Conservation (phyloP, 2,113 vertebrate genomes). For the Rhodinocichla rosea region DNA sequence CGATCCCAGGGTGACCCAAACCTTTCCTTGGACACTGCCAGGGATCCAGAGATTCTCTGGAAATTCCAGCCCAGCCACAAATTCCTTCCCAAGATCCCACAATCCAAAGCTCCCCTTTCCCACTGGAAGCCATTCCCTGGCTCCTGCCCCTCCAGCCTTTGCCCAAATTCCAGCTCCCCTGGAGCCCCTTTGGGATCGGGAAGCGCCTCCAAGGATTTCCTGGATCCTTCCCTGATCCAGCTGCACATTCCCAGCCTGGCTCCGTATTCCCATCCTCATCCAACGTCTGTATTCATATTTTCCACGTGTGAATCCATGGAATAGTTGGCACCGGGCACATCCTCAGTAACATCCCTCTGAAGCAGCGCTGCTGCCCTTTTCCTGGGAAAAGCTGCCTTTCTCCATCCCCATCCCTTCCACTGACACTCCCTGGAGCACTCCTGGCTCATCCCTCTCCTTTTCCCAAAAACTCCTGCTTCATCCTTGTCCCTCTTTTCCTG, state of each 20-base stretch:
- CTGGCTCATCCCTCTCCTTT: background rate
- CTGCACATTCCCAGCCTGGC: background rate
- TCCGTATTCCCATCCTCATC: background rate
- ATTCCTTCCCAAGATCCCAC: background rate
- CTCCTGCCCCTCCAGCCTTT: background rate
- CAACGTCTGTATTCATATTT: background rate
- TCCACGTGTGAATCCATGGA: background rate
- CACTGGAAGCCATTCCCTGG: background rate
- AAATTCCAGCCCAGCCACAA: background rate
- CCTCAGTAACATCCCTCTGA: fast-evolving
- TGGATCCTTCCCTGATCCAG: background rate
- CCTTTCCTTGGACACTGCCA: fast-evolving
- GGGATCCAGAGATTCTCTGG: background rate
- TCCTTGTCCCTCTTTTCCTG: background rate
- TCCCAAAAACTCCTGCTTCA: background rate
- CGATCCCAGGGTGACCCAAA: fast-evolving
- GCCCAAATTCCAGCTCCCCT: background rate
- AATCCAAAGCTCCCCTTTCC: background rate
- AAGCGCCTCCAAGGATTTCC: fast-evolving
- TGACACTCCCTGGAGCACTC: fast-evolving
- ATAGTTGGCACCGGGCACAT: background rate
- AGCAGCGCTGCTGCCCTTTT: background rate
- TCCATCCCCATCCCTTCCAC: background rate
- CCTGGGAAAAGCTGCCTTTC: background rate
- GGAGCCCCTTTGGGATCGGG: background rate